These are phyloP conservation scores for Aporophyla lueneburgensis DNA, from an alignment of 2,888 invertebrate genomes.

Conservation along the genomic window DNA sequence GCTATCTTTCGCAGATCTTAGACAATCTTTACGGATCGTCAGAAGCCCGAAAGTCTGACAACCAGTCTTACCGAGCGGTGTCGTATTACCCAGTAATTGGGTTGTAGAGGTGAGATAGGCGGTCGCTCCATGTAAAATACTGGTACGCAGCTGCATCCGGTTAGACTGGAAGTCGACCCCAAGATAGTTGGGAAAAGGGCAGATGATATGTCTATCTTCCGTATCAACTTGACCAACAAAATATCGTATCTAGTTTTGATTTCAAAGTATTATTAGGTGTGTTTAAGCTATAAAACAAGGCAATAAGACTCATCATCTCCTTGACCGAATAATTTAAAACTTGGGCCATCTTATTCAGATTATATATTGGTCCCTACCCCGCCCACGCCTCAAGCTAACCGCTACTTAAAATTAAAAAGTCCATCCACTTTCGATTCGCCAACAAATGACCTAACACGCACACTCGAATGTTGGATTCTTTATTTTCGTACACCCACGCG, in stretches of 20 bases:
- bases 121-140: no score
- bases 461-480: conserved; percentile 37
- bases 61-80: no score
- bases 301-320: conserved; percentile 2
- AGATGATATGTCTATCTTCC: no score
- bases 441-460: conserved; percentile 33
- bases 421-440: conserved; percentile 49
- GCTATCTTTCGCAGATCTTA: no score
- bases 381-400: conserved; percentile 37
- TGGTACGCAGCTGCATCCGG: no score
- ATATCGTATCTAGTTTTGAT: background rate
- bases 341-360: conserved; percentile 8
- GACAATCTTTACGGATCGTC: no score
- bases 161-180: no score
- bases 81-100: no score
- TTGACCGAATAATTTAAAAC: conserved; percentile 12
- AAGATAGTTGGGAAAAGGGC: no score
- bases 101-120: no score
- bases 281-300: background rate
- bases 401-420: conserved; percentile 59
- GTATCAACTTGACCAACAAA: background rate
- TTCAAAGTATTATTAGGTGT: background rate
- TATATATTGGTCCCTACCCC: conserved; percentile 11
- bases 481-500: conserved; percentile 61
- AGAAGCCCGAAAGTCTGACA: no score